These are phyloP conservation scores for Coilia nasus DNA, from an alignment of 2,797 vertebrate genomes.

Conservation along the genomic window DNA sequence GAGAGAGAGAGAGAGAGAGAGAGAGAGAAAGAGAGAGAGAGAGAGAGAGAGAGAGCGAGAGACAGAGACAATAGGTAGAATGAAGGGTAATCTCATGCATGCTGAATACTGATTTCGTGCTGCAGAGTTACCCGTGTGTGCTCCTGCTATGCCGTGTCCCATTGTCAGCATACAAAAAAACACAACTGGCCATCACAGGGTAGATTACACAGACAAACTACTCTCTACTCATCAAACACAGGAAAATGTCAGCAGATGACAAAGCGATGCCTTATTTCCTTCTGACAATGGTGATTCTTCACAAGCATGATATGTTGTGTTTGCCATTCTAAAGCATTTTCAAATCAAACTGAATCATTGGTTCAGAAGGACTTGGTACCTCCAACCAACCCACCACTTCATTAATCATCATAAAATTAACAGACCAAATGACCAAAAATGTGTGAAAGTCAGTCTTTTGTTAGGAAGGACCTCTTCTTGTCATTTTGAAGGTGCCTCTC, in stretches of 20 bases:
- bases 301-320: not conserved
- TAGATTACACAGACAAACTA: not conserved
- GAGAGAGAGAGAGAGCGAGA: not conserved
- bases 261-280: not conserved
- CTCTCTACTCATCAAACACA: not conserved
- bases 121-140: not conserved
- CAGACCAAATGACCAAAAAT: not conserved
- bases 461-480: not conserved
- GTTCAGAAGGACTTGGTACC: not conserved
- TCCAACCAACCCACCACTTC: too few species aligned
- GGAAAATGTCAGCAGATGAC: not conserved
- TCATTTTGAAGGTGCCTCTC: not conserved
- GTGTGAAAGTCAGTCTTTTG: not conserved
- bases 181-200: not conserved
- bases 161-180: not conserved
- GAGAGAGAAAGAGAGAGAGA: constrained; percentile 6
- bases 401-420: not conserved
- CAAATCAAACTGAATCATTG: not conserved
- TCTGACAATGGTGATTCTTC: not conserved
- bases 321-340: not conserved
- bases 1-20: not conserved
- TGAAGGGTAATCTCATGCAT: constrained; percentile 48
- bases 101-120: constrained; percentile 30
- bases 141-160: not conserved
- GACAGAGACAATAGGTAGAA: constrained; percentile 31